Percentiles rank a stretch among this genome's conserved stretches.
Evolutionary conservation across 2,888 invertebrate species (phyloP).

Genomic region (Sepioteuthis lessoniana): DNA sequence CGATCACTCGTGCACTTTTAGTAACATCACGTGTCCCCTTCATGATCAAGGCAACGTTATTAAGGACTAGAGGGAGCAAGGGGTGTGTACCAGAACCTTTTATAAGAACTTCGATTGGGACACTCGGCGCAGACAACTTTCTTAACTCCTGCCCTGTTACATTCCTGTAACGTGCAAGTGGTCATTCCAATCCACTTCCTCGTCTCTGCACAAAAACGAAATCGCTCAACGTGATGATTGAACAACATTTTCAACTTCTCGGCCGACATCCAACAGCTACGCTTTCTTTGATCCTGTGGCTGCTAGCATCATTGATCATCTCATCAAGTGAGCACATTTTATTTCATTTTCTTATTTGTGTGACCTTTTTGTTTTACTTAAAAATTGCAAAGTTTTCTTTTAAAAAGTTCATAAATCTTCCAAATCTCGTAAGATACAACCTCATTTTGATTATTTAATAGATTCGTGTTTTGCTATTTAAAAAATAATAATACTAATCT

Average conservation of each 20-base stretch:
- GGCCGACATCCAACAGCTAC: neutral
- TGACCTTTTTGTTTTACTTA: neutral
- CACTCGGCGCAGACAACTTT: neutral
- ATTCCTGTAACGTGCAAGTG: neutral
- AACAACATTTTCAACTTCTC: neutral
- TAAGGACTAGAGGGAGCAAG: neutral
- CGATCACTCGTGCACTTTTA: neutral
- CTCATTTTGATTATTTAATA: no score
- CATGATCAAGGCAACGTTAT: neutral
- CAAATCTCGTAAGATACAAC: no score
- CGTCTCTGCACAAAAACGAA: neutral
- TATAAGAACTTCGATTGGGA: neutral
- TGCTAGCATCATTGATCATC: neutral
- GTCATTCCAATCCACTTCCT: neutral
- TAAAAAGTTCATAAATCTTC: no score
- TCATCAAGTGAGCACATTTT: neutral
- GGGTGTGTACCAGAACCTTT: neutral
- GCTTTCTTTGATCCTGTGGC: neutral
- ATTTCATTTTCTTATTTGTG: neutral
- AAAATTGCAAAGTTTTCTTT: no score
- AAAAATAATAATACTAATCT: no score
- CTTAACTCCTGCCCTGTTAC: neutral
- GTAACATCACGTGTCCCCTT: neutral
- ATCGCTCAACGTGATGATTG: neutral
- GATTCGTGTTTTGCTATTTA: no score